phyloP scores from a whole-genome alignment of 2,113 vertebrate species.

The Orthonyx spaldingii region DNA sequence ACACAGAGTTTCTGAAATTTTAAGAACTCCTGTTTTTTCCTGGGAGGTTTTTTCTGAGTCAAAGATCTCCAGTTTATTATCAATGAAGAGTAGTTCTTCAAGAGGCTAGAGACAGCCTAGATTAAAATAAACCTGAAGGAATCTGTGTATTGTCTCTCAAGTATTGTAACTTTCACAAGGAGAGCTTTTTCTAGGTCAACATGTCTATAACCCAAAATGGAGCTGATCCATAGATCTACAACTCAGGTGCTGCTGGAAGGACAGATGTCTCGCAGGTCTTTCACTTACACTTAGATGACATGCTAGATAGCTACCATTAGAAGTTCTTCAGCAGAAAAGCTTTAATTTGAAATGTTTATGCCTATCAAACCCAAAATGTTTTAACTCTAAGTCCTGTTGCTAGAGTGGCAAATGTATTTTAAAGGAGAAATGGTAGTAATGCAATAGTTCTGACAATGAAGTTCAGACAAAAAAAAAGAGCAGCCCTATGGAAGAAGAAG shows the following conservation, averaged over 20 bases:
- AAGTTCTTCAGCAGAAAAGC: neutral
- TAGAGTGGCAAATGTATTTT: neutral
- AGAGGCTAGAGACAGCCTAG: neutral
- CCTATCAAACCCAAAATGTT: neutral
- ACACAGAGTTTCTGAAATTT: conserved; percentile 8
- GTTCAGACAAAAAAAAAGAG: neutral
- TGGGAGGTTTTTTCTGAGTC: conserved; percentile 31
- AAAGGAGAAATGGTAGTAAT: neutral
- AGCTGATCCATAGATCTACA: neutral
- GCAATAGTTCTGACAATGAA: neutral
- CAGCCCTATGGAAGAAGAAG: neutral
- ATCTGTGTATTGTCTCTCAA: neutral
- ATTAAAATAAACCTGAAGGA: conserved; percentile 25
- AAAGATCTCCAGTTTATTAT: conserved; percentile 12
- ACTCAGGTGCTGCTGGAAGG: neutral
- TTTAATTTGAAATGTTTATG: neutral
- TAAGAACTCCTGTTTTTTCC: conserved; percentile 35
- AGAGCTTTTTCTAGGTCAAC: neutral
- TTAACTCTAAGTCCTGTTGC: neutral
- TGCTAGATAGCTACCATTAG: neutral
- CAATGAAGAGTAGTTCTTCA: neutral
- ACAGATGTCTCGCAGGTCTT: neutral
- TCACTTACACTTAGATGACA: neutral
- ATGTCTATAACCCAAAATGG: neutral
- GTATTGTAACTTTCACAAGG: neutral